These are phyloP conservation scores for Phalanger gymnotis DNA, from an alignment of 2,797 vertebrate species.

Conservation along the genomic window DNA sequence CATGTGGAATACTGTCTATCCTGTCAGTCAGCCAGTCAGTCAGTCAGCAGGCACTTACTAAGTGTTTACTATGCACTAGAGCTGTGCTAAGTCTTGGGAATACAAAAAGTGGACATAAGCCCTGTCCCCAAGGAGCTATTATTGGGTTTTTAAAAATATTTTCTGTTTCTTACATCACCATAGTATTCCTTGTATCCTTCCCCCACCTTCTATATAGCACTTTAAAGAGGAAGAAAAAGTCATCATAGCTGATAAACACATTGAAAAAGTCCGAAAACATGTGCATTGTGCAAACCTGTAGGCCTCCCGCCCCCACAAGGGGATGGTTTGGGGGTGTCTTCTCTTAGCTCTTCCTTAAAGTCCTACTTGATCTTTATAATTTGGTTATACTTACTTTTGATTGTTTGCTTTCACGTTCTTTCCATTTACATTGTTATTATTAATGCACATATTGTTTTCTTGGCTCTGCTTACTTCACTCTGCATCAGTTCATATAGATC, in stretches of 20 bases:
- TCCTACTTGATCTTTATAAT: background rate
- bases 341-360: background rate
- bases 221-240: background rate
- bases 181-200: background rate
- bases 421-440: too few species aligned
- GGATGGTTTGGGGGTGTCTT: background rate
- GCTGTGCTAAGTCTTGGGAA: background rate
- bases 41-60: background rate
- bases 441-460: too few species aligned
- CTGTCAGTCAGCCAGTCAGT: background rate
- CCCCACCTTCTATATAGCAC: background rate
- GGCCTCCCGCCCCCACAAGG: background rate
- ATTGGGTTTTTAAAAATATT: too few species aligned
- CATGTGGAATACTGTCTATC: background rate
- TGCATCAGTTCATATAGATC: too few species aligned
- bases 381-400: too few species aligned
- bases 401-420: too few species aligned
- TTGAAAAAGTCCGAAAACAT: background rate
- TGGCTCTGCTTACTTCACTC: too few species aligned
- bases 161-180: background rate
- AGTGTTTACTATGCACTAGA: background rate
- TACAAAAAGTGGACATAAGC: background rate
- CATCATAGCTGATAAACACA: background rate
- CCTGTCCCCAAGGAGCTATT: background rate
- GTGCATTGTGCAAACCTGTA: background rate